Evolutionary conservation across 1,140 invertebrate species (phyloP), one percentile per base, ranked within the genome.

Genomic region (Philopotamus ludificatus): DNA sequence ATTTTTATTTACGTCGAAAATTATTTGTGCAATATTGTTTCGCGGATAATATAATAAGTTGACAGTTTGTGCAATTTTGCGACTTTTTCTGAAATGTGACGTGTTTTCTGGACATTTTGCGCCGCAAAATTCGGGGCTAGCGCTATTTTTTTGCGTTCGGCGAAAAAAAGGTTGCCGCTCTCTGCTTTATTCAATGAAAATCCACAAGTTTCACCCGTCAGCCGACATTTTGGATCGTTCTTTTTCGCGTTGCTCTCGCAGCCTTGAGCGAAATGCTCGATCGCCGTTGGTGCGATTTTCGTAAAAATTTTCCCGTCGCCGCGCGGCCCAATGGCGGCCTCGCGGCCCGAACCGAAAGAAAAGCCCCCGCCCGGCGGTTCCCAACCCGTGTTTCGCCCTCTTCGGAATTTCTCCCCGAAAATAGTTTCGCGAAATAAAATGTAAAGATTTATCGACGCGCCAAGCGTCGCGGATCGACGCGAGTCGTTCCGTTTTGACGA

Each of bases 131-230:
- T n/a, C n/a, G n/a, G n/a, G n/a, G n/a, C n/a, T n/a, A n/a, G n/a
- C n/a, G n/a, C n/a, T n/a, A n/a, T n/a, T n/a, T n/a, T n/a, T n/a
- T n/a, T n/a, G 28, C 28, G 12, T 12, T 34, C 28, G 28, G 4
- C 28, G 28, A 34, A 34, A 21, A 62, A 51, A 51, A 62, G 26
- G 28, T 62, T 50, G 4, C 0, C 23, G 45, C 21, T 16, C 1
- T 23, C 57, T 47, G 57, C 42, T 47, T 65, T 70, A 63, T 70
- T 70, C 68, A 70, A 70, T 70, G 68, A 60, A 70, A 66, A 66
- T 65, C 68, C 68, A 70, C 68, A 70, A 70, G 68, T 70, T 66
- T 65, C 67, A 69, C 65, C 67, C 63, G 51, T 61, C 63, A 58
- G 55, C 67, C 62, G 57, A 60, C 57, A 60, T 60, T 25, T 60